phyloP scores from a whole-genome alignment of 1,140 invertebrate species.

The Drosophila biarmipes region DNA sequence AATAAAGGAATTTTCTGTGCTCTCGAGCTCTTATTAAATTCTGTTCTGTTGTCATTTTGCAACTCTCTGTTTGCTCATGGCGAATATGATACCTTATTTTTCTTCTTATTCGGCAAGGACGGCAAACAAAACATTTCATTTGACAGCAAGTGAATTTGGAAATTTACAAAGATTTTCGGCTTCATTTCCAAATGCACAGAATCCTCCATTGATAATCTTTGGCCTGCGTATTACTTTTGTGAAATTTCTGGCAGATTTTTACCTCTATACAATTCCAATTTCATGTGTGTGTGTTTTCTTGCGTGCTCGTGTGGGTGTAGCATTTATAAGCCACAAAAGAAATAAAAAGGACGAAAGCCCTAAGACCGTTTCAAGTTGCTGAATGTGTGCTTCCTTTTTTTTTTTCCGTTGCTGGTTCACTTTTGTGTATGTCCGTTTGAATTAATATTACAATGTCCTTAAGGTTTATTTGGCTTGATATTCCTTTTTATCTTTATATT shows the following conservation, averaged over 20 bases:
- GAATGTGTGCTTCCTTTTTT: constrained; percentile 26
- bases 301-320: constrained; percentile 8
- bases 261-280: constrained; percentile 24
- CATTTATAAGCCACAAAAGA: constrained; percentile 63
- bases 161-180: constrained; percentile 18
- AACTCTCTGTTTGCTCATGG: constrained; percentile 1
- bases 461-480: constrained; percentile 82
- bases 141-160: constrained; percentile 21
- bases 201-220: constrained; percentile 28
- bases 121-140: constrained; percentile 1
- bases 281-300: constrained; percentile 14
- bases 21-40: constrained; percentile 28
- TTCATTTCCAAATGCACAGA: background rate
- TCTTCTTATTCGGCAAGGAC: background rate
- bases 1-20: constrained; percentile 25
- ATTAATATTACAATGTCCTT: constrained; percentile 83
- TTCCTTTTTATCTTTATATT: constrained; percentile 79
- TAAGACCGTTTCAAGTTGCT: constrained; percentile 58
- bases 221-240: constrained; percentile 18
- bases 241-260: constrained; percentile 21
- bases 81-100: background rate
- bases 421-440: constrained; percentile 78
- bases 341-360: constrained; percentile 31
- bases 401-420: constrained; percentile 15
- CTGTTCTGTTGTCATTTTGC: background rate